Evolutionary conservation across 2,113 vertebrate species (phyloP).

Genomic region (Boleophthalmus pectinirostris): DNA sequence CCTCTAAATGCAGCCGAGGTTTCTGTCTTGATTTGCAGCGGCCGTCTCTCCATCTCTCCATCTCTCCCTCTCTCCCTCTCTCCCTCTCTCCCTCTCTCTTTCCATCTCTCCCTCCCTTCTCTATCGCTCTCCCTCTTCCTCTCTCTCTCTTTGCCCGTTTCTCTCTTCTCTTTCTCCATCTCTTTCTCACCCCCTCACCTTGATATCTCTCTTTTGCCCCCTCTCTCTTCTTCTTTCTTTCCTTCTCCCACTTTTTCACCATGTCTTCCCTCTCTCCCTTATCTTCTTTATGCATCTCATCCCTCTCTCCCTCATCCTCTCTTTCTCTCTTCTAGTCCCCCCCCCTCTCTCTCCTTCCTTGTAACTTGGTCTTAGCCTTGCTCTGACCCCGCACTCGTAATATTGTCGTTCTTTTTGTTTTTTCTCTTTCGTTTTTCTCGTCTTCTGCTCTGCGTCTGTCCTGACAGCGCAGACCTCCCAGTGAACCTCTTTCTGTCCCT

Average conservation of each 20-base stretch:
- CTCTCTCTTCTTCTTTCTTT: too few species aligned
- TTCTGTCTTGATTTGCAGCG: constrained; percentile 1
- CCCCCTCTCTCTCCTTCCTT: too few species aligned
- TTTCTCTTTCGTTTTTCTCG: constrained; percentile 56
- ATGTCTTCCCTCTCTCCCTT: neutral
- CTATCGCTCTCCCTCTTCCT: too few species aligned
- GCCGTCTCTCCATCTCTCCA: neutral
- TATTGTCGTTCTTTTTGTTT: constrained; percentile 59
- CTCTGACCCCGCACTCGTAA: constrained; percentile 50
- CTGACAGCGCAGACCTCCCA: constrained; percentile 70
- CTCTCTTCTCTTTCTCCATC: too few species aligned
- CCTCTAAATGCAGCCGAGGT: constrained; percentile 43
- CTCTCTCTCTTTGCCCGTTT: too few species aligned
- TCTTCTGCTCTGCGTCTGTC: constrained; percentile 64
- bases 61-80: constrained; percentile 21
- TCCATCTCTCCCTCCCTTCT: neutral
- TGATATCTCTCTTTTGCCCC: too few species aligned
- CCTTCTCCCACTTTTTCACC: too few species aligned
- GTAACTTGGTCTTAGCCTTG: constrained; percentile 70
- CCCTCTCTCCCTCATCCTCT: neutral
- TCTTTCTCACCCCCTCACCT: too few species aligned
- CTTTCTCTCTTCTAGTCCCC: neutral
- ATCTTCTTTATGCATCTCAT: neutral
- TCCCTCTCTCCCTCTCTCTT: neutral
- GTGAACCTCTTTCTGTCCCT: constrained; percentile 53